phyloP scores from a whole-genome alignment of 2,888 invertebrate genomes.

The Lacanobia wlatinum region DNA sequence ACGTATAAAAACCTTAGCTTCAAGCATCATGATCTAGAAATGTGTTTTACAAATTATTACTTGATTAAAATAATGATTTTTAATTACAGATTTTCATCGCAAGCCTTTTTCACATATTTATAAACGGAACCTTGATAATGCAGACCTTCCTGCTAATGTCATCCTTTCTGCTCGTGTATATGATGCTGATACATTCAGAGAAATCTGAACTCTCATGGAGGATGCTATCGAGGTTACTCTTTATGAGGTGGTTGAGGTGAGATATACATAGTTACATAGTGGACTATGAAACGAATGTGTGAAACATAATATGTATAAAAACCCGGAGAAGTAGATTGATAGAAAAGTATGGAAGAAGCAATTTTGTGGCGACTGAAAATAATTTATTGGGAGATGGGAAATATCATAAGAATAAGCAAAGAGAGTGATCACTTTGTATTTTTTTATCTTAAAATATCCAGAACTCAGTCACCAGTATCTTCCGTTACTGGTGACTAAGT shows the following conservation, averaged over 20 bases:
- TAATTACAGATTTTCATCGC: constrained; percentile 42
- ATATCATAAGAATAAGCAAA: no score
- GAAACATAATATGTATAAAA: no score
- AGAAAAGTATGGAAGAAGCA: no score
- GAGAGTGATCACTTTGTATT: no score
- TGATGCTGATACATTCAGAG: constrained; percentile 62
- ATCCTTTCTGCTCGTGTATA: constrained; percentile 69
- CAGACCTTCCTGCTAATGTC: constrained; percentile 72
- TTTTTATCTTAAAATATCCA: no score
- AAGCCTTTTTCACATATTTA: constrained; percentile 16
- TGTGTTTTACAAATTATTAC: not conserved
- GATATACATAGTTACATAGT: not conserved
- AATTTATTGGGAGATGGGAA: no score
- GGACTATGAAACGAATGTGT: not conserved
- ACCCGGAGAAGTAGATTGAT: no score
- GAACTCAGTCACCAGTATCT: no score
- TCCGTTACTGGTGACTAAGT: no score
- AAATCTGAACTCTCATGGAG: constrained; percentile 58
- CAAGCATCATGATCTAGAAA: not conserved
- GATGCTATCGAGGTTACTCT: constrained; percentile 58
- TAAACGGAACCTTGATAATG: constrained; percentile 66
- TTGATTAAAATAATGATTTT: not conserved
- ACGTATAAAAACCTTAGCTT: not conserved
- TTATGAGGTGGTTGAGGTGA: constrained; percentile 73
- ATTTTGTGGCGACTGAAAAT: no score